Conservation (phyloP, 2,113 vertebrate genomes). For the Triplophysa dalaica region DNA sequence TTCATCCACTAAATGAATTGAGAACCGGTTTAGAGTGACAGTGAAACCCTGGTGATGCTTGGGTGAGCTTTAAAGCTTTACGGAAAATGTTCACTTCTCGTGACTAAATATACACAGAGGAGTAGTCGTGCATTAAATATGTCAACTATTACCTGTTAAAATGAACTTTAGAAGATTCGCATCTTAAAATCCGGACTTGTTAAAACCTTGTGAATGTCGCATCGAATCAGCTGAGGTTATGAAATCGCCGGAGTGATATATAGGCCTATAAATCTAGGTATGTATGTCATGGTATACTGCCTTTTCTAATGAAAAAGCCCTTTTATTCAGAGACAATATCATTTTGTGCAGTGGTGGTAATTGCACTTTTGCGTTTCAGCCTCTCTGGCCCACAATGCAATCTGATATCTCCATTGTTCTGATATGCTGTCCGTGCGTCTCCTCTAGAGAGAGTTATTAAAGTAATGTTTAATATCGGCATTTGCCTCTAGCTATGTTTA, state of each 20-base stretch:
- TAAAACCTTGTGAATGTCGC: background rate
- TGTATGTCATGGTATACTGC: background rate
- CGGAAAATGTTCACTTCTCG: conserved; percentile 47
- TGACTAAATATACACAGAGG: background rate
- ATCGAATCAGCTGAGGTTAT: background rate
- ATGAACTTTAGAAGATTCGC: background rate
- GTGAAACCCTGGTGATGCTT: conserved; percentile 60
- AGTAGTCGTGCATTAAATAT: background rate
- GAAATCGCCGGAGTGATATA: conserved; percentile 1
- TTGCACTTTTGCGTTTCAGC: conserved; percentile 10
- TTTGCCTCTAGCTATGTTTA: conserved; percentile 38
- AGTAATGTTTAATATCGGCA: conserved; percentile 34
- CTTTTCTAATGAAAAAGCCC: conserved; percentile 9
- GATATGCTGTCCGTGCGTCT: conserved; percentile 21
- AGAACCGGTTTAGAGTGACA: conserved; percentile 63
- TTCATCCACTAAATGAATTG: conserved; percentile 72
- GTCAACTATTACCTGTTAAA: background rate
- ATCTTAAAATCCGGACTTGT: background rate
- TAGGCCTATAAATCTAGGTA: conserved; percentile 33
- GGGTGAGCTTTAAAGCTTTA: conserved; percentile 63
- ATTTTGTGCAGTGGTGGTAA: conserved; percentile 11
- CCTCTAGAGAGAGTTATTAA: conserved; percentile 32
- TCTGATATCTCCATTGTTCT: conserved; percentile 38
- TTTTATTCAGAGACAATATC: conserved; percentile 15
- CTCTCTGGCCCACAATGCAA: conserved; percentile 20